These are phyloP conservation scores for Pogonocichla stellata DNA, from an alignment of 2,113 vertebrate genomes.

Conservation along the genomic window DNA sequence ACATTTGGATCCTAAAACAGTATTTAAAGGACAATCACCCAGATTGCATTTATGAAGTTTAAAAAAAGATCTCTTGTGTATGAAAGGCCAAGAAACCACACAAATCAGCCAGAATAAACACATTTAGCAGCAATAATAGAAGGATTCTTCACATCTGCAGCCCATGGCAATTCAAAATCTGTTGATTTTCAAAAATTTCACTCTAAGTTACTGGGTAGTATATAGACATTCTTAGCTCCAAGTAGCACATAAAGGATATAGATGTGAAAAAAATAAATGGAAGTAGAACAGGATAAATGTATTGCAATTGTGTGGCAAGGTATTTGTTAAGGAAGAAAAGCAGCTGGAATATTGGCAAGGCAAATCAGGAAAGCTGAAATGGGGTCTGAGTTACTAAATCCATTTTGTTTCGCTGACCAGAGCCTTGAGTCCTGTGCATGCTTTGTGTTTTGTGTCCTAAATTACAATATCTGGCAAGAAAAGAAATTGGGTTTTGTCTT, in stretches of 20 bases:
- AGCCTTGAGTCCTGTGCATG: background rate
- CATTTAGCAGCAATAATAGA: background rate
- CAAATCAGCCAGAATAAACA: background rate
- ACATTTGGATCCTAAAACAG: background rate
- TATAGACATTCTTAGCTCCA: background rate
- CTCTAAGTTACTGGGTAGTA: background rate
- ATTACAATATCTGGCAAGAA: background rate
- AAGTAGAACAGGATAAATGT: background rate
- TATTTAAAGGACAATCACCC: background rate
- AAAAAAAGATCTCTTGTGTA: background rate
- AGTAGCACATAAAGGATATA: background rate
- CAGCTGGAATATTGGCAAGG: background rate
- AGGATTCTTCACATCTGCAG: background rate
- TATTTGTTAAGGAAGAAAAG: background rate
- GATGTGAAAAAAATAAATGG: background rate
- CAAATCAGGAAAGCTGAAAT: background rate
- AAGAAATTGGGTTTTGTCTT: background rate
- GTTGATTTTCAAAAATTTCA: background rate
- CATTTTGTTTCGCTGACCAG: background rate
- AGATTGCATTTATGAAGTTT: background rate
- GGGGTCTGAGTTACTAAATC: background rate
- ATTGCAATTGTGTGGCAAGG: background rate
- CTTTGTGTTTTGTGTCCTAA: background rate
- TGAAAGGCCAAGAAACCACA: background rate
- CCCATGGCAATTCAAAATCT: background rate